Percentiles rank a stretch among this genome's conserved stretches.
phyloP scores from a whole-genome alignment of 2,113 vertebrate species.

The Tragelaphus imberbis region DNA sequence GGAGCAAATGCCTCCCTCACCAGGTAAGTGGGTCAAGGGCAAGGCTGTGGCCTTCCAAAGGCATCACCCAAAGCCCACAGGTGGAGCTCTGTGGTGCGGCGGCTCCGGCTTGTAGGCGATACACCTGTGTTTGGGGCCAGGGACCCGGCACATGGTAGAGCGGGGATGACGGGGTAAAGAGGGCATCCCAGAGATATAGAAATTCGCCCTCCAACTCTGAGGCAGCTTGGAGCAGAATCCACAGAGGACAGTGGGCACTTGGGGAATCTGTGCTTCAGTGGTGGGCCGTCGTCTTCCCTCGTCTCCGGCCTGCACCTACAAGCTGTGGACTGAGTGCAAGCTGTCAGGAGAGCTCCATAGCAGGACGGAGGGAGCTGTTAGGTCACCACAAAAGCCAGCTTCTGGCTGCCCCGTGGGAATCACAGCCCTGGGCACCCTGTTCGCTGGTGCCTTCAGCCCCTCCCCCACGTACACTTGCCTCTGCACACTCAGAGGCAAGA shows the following conservation, averaged over 20 bases:
- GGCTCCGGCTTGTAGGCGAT: background rate
- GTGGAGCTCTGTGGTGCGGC: background rate
- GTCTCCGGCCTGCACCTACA: background rate
- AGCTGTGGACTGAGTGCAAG: background rate
- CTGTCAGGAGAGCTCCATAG: background rate
- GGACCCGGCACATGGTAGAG: background rate
- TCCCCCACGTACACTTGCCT: background rate
- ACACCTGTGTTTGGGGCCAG: background rate
- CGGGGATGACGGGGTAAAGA: background rate
- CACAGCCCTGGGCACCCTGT: background rate
- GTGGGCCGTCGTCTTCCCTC: background rate
- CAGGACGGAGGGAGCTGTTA: fast-evolving
- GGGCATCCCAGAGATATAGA: background rate
- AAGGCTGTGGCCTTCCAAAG: background rate
- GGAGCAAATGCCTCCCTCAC: background rate
- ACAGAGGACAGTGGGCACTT: conserved; percentile 15
- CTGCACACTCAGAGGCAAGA: background rate
- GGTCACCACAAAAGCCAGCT: background rate
- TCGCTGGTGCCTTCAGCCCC: background rate
- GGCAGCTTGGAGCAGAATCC: background rate
- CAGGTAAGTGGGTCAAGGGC: background rate
- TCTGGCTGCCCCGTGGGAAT: background rate
- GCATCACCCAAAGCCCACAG: background rate
- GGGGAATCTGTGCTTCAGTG: conserved; percentile 37
- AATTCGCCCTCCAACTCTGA: background rate